A percentile compares a stretch with the other conserved stretches of the same genome.
Conservation (phyloP, 2,888 invertebrate species). For the Chloromyia formosa region DNA sequence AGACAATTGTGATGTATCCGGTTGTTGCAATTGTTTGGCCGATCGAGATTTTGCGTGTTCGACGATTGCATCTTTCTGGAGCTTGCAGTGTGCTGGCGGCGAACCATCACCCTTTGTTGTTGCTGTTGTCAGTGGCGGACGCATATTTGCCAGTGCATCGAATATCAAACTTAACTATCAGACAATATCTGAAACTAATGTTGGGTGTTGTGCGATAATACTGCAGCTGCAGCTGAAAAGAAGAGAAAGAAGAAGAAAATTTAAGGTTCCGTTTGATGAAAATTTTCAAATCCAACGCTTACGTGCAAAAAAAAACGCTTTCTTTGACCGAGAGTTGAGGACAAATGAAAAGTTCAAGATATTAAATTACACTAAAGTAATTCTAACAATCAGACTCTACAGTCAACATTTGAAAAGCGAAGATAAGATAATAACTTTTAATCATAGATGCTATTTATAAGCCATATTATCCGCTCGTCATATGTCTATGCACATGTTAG, state of each 20-base stretch:
- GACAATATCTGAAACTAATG: too few relatives aligned
- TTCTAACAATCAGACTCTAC: neutral
- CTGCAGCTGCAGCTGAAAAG: too few relatives aligned
- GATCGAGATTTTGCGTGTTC: constrained; percentile 37
- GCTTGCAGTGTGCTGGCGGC: constrained; percentile 40
- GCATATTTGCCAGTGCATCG: constrained; percentile 31
- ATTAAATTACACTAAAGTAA: neutral
- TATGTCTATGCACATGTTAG: neutral
- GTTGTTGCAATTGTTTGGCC: neutral
- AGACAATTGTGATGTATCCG: neutral
- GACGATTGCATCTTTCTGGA: constrained; percentile 44
- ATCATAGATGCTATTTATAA: constrained; percentile 28
- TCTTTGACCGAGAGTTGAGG: too few relatives aligned
- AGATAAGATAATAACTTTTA: constrained; percentile 28
- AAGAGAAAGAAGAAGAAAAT: neutral
- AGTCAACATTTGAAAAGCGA: constrained; percentile 8
- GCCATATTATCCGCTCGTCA: neutral
- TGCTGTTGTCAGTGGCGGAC: constrained; percentile 44
- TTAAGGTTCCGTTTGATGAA: too few relatives aligned
- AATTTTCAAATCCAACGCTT: too few relatives aligned
- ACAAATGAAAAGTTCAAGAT: neutral
- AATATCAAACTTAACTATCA: neutral
- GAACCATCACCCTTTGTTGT: constrained; percentile 47
- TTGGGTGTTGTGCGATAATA: too few relatives aligned
- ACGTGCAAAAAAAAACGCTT: too few relatives aligned